phyloP scores from a whole-genome alignment of 2,113 vertebrate genomes.

The Stictonetta naevosa region DNA sequence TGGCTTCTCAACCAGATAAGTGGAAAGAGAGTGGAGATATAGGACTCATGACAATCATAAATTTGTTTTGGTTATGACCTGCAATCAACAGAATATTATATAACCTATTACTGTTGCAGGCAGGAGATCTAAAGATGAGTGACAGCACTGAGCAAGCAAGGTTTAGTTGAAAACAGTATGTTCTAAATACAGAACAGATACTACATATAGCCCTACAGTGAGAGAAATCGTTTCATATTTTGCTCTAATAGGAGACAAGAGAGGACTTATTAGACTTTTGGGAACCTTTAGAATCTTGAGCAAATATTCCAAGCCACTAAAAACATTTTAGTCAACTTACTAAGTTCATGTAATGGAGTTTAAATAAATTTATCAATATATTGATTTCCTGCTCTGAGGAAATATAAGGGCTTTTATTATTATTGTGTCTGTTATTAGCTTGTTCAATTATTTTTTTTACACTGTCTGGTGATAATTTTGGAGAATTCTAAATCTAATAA shows the following conservation, averaged over 20 bases:
- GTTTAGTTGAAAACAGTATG: background rate
- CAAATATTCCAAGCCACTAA: conserved; percentile 6
- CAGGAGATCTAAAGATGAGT: conserved; percentile 27
- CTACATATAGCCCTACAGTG: background rate
- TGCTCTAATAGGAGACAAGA: background rate
- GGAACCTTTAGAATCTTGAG: conserved; percentile 14
- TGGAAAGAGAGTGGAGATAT: background rate
- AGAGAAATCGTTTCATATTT: conserved; percentile 30
- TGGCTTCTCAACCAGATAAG: conserved; percentile 24
- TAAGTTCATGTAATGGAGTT: background rate
- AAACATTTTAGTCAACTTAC: background rate
- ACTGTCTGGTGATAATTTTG: background rate
- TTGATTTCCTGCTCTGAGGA: background rate
- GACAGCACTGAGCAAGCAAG: background rate
- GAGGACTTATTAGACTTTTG: background rate
- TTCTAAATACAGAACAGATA: conserved; percentile 46
- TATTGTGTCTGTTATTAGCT: background rate
- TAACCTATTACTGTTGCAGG: background rate
- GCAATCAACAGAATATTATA: conserved; percentile 33
- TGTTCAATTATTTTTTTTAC: conserved; percentile 8
- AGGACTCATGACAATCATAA: background rate
- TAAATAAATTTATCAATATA: background rate
- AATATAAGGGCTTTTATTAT: background rate
- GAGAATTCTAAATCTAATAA: background rate
- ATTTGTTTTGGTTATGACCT: conserved; percentile 31